Percentiles rank a stretch among this genome's conserved stretches.
These are phyloP conservation scores for Coendou prehensilis DNA, from an alignment of 2,797 vertebrate genomes.

Conservation along the genomic window DNA sequence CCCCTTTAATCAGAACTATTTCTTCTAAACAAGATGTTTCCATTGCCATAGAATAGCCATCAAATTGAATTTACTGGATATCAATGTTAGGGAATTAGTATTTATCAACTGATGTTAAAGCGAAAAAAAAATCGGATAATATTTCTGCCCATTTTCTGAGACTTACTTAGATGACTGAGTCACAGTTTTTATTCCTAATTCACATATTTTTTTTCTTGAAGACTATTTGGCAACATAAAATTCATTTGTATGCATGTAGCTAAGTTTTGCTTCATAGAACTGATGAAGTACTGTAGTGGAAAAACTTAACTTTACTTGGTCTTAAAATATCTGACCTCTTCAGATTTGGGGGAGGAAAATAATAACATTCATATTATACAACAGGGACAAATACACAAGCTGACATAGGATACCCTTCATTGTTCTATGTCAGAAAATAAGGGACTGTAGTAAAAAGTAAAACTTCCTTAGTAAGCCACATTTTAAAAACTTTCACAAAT, in stretches of 20 bases:
- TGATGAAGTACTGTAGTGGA: not conserved
- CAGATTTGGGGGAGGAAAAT: not conserved
- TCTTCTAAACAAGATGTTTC: not conserved
- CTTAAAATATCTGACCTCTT: slow-evolving; percentile 21
- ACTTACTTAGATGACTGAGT: not conserved
- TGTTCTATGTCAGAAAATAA: slow-evolving; percentile 6
- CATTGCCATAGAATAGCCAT: not conserved
- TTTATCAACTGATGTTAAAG: slow-evolving; percentile 19
- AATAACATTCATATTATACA: not conserved
- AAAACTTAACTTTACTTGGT: not conserved
- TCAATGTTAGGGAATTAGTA: not conserved
- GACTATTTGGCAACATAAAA: not conserved
- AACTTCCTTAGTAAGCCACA: not conserved
- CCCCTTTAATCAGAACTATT: not conserved
- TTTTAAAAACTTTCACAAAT: slow-evolving; percentile 32
- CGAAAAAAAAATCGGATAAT: not conserved
- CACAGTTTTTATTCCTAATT: not conserved
- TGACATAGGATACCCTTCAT: not conserved
- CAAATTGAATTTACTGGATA: not conserved
- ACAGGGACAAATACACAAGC: not conserved
- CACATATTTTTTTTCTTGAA: slow-evolving; percentile 12
- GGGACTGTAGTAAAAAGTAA: not conserved
- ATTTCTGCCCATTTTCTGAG: not conserved
- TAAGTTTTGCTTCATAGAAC: not conserved
- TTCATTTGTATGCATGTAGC: not conserved